Percentiles rank a stretch among this genome's conserved stretches.
Evolutionary conservation across 2,113 vertebrate genomes (phyloP).

Genomic region (Tamias sibiricus): DNA sequence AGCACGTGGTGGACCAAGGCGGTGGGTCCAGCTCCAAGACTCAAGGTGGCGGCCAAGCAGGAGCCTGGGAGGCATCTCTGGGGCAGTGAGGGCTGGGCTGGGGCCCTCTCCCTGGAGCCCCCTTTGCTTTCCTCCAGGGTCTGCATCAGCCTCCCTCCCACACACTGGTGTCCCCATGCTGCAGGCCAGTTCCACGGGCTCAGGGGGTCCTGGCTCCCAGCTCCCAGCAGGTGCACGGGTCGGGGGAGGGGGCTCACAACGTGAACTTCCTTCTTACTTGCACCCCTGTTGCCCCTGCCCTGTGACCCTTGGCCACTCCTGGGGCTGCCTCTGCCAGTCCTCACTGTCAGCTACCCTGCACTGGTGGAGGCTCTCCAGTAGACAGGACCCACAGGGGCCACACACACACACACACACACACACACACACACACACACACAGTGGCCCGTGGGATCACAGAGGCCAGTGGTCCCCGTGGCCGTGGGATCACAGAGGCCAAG

Average conservation of each 20-base stretch:
- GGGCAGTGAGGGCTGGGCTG: background rate
- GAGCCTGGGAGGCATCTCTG: background rate
- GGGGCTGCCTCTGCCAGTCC: background rate
- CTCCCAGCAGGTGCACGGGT: no score
- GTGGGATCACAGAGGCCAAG: background rate
- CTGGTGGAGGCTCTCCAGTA: background rate
- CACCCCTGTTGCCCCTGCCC: no score
- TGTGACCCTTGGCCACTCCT: no score
- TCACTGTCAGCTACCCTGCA: no score
- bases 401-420: no score
- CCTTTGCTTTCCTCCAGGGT: background rate
- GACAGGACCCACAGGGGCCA: no score
- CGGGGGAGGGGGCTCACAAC: background rate
- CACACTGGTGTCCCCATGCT: accelerated
- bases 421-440: no score
- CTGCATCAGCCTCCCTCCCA: background rate
- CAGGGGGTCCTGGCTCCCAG: background rate
- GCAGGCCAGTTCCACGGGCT: background rate
- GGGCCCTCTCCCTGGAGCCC: no score
- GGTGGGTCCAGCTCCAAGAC: background rate
- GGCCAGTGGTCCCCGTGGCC: no score
- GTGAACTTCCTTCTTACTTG: no score
- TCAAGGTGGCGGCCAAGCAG: background rate
- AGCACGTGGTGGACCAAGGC: background rate
- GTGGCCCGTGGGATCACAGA: no score